Evolutionary conservation across 2,797 vertebrate species (phyloP).

Genomic region (Schizopygopsis pylzovi): DNA sequence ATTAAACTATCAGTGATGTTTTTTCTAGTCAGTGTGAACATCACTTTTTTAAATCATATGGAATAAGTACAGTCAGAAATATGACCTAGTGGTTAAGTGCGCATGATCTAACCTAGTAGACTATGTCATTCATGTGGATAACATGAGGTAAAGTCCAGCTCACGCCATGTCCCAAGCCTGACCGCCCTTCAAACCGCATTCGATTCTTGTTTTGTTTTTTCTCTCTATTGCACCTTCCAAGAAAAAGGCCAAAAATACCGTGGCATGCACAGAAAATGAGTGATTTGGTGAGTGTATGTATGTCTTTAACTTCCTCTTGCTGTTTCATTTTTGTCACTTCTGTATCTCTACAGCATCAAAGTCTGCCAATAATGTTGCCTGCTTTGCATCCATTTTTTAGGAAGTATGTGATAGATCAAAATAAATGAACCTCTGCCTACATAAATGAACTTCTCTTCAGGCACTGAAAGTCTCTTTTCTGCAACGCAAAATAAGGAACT

Average conservation of each 20-base stretch:
- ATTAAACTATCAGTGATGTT: not conserved
- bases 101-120: not conserved
- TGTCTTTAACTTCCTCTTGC: not conserved
- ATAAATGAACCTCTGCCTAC: not conserved
- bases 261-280: not conserved
- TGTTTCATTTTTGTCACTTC: not conserved
- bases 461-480: not conserved
- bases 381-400: not conserved
- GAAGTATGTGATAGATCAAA: not conserved
- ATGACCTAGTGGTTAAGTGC: not conserved
- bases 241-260: not conserved
- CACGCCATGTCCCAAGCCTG: not conserved
- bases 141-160: not conserved
- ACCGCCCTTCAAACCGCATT: not conserved
- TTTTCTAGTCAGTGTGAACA: not conserved
- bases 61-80: not conserved
- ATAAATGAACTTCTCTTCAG: not conserved
- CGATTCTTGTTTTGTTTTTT: not conserved
- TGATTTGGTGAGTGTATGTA: not conserved
- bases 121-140: not conserved
- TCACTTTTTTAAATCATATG: not conserved
- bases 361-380: too few species aligned
- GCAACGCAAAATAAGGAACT: not conserved
- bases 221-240: not conserved
- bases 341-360: not conserved